Evolutionary conservation across 2,113 vertebrate genomes (phyloP).

Genomic region (Bubo scandiacus): DNA sequence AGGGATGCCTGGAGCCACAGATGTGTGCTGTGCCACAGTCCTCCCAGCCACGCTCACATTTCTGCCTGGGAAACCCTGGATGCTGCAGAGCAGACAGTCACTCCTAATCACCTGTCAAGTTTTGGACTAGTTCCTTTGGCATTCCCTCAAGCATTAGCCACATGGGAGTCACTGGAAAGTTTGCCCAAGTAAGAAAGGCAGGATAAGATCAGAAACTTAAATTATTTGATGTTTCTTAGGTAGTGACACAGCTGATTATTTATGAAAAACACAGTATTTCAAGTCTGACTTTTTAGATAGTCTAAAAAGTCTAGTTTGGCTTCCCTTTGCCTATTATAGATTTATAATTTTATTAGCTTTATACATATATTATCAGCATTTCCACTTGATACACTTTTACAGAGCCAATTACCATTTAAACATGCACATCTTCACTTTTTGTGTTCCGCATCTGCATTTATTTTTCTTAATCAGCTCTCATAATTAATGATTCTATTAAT

Average conservation of each 20-base stretch:
- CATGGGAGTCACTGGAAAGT: neutral
- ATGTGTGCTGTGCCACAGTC: neutral
- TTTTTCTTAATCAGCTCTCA: neutral
- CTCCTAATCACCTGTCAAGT: neutral
- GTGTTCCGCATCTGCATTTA: neutral
- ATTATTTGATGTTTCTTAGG: neutral
- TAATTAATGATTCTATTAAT: neutral
- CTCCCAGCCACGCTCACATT: fast-evolving
- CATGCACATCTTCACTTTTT: neutral
- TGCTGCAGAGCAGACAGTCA: fast-evolving
- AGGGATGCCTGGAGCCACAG: neutral
- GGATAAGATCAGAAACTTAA: neutral
- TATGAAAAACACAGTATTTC: neutral
- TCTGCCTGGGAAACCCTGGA: neutral
- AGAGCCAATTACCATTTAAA: neutral
- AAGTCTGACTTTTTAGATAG: neutral
- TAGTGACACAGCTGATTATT: neutral
- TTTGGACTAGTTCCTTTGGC: neutral
- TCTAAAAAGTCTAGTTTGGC: neutral
- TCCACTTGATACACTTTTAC: neutral
- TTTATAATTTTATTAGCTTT: neutral
- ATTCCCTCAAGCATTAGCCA: neutral
- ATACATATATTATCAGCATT: neutral
- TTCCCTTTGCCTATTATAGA: neutral
- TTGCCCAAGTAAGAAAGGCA: neutral